Conservation (phyloP, 2,113 vertebrate genomes). For the Platichthys flesus region DNA sequence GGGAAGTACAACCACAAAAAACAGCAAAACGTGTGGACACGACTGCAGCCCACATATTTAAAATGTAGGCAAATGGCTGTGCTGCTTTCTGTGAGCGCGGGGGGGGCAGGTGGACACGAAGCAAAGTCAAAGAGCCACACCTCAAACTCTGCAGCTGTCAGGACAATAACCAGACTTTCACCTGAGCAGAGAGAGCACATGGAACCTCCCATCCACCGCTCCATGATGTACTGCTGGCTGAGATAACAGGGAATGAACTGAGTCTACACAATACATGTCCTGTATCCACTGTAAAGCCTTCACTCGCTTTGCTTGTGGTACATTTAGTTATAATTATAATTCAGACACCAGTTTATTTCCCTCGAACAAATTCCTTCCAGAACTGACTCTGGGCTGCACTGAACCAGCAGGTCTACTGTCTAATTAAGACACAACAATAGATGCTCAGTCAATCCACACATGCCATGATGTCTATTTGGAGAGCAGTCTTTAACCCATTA, state of each 20-base stretch:
- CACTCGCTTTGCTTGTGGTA: too few species aligned
- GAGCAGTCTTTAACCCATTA: constrained; percentile 9
- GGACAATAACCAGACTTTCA: constrained; percentile 71
- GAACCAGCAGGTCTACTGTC: background rate
- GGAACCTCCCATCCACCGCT: background rate
- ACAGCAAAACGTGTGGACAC: background rate
- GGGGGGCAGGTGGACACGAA: constrained; percentile 21
- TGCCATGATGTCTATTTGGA: background rate
- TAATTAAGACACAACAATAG: constrained; percentile 22
- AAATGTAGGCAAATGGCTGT: constrained; percentile 73
- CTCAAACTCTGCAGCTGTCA: constrained; percentile 2
- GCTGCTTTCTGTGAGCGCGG: too few species aligned
- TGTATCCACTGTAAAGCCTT: background rate
- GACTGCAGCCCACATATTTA: constrained; percentile 61
- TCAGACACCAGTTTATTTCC: background rate
- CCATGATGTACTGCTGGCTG: too few species aligned
- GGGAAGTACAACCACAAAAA: background rate
- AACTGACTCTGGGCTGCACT: background rate
- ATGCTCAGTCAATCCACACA: too few species aligned
- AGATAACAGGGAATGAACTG: too few species aligned
- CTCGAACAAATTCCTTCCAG: background rate
- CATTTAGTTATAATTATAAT: too few species aligned
- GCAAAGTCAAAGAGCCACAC: constrained; percentile 56
- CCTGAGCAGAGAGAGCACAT: constrained; percentile 20
- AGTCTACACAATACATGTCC: background rate